Evolutionary conservation across 2,113 vertebrate genomes (phyloP).

Genomic region (Scopus umbretta): DNA sequence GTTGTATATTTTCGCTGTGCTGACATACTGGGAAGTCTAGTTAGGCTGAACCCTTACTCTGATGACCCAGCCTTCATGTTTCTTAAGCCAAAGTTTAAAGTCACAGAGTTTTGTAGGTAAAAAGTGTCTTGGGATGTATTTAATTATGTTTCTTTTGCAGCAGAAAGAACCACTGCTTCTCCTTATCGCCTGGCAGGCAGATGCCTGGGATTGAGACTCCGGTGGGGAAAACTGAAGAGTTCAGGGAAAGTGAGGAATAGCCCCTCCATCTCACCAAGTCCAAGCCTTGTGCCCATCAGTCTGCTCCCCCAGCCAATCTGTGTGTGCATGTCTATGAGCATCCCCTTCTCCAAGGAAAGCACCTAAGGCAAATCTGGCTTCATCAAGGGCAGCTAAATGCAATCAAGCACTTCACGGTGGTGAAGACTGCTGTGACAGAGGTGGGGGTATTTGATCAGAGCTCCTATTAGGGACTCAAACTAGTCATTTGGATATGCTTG

Average conservation of each 20-base stretch:
- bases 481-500: background rate
- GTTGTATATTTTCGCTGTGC: background rate
- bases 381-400: background rate
- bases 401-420: background rate
- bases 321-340: accelerated
- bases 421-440: background rate
- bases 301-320: background rate
- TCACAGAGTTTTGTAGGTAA: background rate
- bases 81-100: background rate
- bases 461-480: background rate
- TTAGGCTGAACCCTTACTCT: background rate
- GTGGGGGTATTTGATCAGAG: background rate
- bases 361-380: background rate
- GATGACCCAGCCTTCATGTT: background rate
- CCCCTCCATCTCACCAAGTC: background rate
- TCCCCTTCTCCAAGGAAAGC: background rate
- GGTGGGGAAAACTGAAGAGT: background rate
- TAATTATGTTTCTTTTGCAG: background rate
- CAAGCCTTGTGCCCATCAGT: background rate
- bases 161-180: background rate
- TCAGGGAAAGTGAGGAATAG: no score
- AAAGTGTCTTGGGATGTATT: background rate
- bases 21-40: background rate
- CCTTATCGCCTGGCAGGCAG: background rate
- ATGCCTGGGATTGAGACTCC: background rate